Evolutionary conservation across 1,140 invertebrate species (phyloP), one percentile per base, ranked within the genome.

Genomic region (Whitmania pigra): DNA sequence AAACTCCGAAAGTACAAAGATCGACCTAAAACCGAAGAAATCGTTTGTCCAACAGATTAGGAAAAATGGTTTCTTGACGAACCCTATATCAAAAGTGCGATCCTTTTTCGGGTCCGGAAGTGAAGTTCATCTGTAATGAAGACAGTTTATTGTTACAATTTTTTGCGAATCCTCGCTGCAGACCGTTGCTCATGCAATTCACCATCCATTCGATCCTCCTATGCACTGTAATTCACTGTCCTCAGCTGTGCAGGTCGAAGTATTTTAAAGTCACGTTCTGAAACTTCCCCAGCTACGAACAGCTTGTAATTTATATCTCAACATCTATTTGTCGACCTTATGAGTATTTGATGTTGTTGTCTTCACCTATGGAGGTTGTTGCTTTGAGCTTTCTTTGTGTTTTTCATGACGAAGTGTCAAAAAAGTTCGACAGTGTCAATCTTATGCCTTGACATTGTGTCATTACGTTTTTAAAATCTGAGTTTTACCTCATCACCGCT

Each of bases 121-220:
- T 20, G 22, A 63, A n/a, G 57, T 25, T 13, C 57, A 63, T 13
- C 1, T 63, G 11, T 63, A n/a, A 63, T 7, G 29, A 63, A 25
- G 29, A 25, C 22, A 18, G 29, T 63, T 63, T 63, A 11, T 63
- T 25, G 22, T 31, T 63, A 4, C 20, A 13, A 63, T n/a, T 63
- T 63, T 63, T 63, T 63, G 57, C 22, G 29, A 22, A 63, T 63
- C 43, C 43, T 49, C 43, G 43, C 43, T 49, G 43, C 43, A 49
- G 43, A 49, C 43, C 43, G 9, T 17, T 49, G 43, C 43, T 49
- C 43, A 17, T 49, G 43, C 43, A 63, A 63, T 63, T n/a, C 29
- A 13, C 11, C 22, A n/a, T 63, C 57, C 57, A 25, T 31, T 63
- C 29, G 6, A 36, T 36, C 31, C 31, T 36, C 31, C 31, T 36